Evolutionary conservation across 2,113 vertebrate genomes (phyloP), one percentile per base, ranked within the genome.

Genomic region (Amazona vittata): DNA sequence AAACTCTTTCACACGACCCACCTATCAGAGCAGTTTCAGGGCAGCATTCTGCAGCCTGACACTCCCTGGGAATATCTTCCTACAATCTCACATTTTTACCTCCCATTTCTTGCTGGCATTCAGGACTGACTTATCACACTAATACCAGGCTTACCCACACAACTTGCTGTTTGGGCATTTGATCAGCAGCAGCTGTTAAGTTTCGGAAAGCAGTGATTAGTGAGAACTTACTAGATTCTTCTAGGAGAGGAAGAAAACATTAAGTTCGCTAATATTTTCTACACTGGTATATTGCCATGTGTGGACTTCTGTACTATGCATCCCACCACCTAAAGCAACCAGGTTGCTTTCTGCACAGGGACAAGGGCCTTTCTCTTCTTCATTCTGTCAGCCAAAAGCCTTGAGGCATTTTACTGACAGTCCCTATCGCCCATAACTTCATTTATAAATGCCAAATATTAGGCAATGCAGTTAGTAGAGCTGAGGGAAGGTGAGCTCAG

Each of bases 21-120:
- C 93, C 88, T 92, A 83, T 63, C 0, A 0, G 49, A 82, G 81
- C 57, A 93, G 87, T 91, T 89, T 68, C 94, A 96, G 89, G 62
- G 47, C 86, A 90, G 49, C 77, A 89, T 93, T 95, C 83, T 89
- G 57, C 43, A 85, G 77, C 37, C 74, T 77, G 91, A 94, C 93
- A 95, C 95, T 94, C 96, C 93, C 93, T 77, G 33, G 44, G 65
- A 83, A 55, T 79, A 94, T 87, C 91, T 94, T 91, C 29, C 75
- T 90, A 24, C 50, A 41, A 73, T 76, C 74, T 89, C 15, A 47
- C 20, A 35, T 89, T 95, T 96, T 79, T 79, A 59, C 74, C 49
- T 94, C 44, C 24, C 63, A 5, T 77, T 92, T 67, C 86, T 86
- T 70, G 52, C 52, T 92, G 88, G 52, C 50, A 35, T 31, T 84